Conservation (phyloP, 1,140 invertebrate genomes). For the Euglossa dilemma region DNA sequence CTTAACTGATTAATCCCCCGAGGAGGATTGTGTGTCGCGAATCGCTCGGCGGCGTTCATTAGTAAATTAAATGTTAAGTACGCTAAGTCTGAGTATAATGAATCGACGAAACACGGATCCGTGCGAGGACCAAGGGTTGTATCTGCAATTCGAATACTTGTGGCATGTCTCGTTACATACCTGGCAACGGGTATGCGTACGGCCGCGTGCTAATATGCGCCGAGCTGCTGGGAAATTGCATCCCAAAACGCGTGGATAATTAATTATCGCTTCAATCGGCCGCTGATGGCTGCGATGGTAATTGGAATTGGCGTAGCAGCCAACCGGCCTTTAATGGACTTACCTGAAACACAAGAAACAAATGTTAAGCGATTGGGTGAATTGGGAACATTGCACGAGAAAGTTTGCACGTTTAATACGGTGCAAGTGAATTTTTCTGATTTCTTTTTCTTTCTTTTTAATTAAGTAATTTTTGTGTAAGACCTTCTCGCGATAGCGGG, state of each 20-base stretch:
- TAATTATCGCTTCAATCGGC: slow-evolving; percentile 62
- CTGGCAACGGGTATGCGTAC: slow-evolving; percentile 27
- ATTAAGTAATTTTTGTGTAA: too few relatives aligned
- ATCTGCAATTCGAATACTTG: slow-evolving; percentile 58
- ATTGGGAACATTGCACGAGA: neutral
- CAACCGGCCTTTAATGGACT: slow-evolving; percentile 30
- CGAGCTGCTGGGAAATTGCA: slow-evolving; percentile 59
- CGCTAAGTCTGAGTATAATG: slow-evolving; percentile 41
- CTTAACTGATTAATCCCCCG: slow-evolving; percentile 28
- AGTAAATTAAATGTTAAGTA: slow-evolving; percentile 66
- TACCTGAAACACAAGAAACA: slow-evolving; percentile 56
- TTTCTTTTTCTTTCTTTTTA: too few relatives aligned
- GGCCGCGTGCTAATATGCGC: slow-evolving; percentile 50
- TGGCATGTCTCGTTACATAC: slow-evolving; percentile 43
- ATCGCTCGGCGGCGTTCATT: slow-evolving; percentile 54
- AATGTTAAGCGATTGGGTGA: neutral
- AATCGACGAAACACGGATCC: slow-evolving; percentile 2
- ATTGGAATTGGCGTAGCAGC: slow-evolving; percentile 41
- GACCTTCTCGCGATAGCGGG: too few relatives aligned
- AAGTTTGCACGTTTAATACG: neutral
- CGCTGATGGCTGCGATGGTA: slow-evolving; percentile 51
- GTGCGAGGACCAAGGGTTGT: too few relatives aligned
- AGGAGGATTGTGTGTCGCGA: neutral
- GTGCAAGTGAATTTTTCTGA: too few relatives aligned
- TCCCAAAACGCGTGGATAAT: slow-evolving; percentile 63